These are phyloP conservation scores for Tokudaia muenninki DNA, from an alignment of 2,797 vertebrate genomes.

Conservation along the genomic window DNA sequence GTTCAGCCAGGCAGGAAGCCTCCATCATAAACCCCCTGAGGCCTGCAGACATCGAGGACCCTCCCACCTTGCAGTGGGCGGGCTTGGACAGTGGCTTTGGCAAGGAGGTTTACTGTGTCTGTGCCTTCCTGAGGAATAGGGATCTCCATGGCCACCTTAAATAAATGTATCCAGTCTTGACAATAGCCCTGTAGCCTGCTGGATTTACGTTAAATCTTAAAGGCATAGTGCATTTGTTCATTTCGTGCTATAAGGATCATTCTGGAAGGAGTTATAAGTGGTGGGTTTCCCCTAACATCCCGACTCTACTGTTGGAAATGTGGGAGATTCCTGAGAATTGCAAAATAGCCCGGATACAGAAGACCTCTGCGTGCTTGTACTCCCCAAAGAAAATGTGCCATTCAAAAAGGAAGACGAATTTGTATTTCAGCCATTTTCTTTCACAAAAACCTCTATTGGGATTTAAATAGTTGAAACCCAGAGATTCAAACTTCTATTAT, in stretches of 20 bases:
- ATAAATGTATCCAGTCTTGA: not conserved
- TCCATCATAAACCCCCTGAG: slow-evolving; percentile 64
- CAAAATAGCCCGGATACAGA: not conserved
- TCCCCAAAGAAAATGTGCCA: not conserved
- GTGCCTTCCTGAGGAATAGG: not conserved
- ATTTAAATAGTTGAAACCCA: not conserved
- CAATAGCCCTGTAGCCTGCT: not conserved
- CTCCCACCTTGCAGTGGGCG: not conserved
- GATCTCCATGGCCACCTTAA: not conserved
- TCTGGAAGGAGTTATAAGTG: not conserved
- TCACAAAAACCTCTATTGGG: not conserved
- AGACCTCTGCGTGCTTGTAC: not conserved
- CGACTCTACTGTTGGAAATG: not conserved
- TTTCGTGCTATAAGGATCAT: not conserved
- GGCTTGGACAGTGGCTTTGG: not conserved
- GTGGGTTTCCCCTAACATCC: not conserved
- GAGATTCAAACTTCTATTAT: not conserved
- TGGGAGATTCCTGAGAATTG: not conserved
- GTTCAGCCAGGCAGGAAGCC: slow-evolving; percentile 51
- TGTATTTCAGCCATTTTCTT: not conserved
- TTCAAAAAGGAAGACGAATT: not conserved
- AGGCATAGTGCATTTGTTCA: not conserved
- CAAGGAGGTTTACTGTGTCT: not conserved
- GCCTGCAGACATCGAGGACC: slow-evolving; percentile 20
- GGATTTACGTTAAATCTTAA: not conserved